A percentile compares a stretch with the other conserved stretches of the same genome.
These are phyloP conservation scores for Protodeltote pygarga DNA, from an alignment of 2,888 invertebrate species.

Conservation along the genomic window DNA sequence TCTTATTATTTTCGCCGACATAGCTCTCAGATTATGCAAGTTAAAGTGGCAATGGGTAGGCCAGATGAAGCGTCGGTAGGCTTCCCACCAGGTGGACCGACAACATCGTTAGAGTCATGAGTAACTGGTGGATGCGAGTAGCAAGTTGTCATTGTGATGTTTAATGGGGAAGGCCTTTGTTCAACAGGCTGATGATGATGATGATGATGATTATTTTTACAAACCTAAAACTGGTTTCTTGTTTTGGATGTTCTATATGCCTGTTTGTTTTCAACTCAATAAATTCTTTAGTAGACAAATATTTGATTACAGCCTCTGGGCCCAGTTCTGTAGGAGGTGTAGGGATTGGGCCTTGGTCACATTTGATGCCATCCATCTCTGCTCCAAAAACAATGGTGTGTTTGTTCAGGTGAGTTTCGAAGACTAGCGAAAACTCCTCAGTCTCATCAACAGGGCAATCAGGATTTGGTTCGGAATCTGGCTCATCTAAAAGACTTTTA, in stretches of 20 bases:
- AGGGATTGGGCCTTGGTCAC: slow-evolving; percentile 58
- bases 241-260: slow-evolving; percentile 82
- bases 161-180: no score
- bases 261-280: slow-evolving; percentile 91
- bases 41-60: no score
- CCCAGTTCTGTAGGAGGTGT: slow-evolving; percentile 58
- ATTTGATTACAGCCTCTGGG: slow-evolving; percentile 74
- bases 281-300: slow-evolving; percentile 81
- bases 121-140: no score
- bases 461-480: slow-evolving; percentile 79
- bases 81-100: no score
- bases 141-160: no score
- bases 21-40: no score
- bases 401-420: slow-evolving; percentile 85
- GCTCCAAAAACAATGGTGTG: slow-evolving; percentile 90
- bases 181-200: background rate
- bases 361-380: slow-evolving; percentile 90
- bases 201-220: background rate
- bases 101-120: no score
- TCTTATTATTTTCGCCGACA: no score
- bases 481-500: slow-evolving; percentile 80
- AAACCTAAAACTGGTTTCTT: slow-evolving; percentile 86
- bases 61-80: no score
- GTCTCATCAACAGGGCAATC: slow-evolving; percentile 88
- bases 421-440: slow-evolving; percentile 90